phyloP scores from a whole-genome alignment of 2,797 vertebrate species.

The Galago senegalensis region DNA sequence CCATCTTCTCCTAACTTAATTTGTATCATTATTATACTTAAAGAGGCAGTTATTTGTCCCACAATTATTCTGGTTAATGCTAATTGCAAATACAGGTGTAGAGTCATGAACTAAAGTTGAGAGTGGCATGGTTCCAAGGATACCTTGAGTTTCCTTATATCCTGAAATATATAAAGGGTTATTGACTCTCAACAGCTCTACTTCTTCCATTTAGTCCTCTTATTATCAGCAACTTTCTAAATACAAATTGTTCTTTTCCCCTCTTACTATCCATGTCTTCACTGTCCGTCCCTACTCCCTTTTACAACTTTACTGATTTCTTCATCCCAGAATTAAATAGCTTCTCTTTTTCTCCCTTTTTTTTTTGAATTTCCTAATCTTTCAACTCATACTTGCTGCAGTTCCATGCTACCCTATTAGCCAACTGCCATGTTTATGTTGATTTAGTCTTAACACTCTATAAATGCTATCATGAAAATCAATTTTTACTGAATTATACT shows the following conservation, averaged over 20 bases:
- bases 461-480: background rate
- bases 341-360: background rate
- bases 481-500: slow-evolving; percentile 5
- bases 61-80: slow-evolving; percentile 5
- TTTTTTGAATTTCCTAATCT: slow-evolving; percentile 3
- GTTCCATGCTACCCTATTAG: background rate
- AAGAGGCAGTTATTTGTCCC: background rate
- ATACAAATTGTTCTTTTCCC: background rate
- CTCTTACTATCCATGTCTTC: background rate
- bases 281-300: background rate
- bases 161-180: background rate
- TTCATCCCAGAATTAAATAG: background rate
- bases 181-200: background rate
- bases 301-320: background rate
- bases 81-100: background rate
- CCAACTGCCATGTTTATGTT: background rate
- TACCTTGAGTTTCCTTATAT: background rate
- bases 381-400: background rate
- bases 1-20: background rate
- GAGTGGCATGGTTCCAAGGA: background rate
- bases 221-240: background rate
- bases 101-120: background rate
- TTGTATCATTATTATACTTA: background rate
- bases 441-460: background rate
- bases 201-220: background rate